Base-by-base conservation (phyloP, 2,797 vertebrate genomes). In the Arctocebus calabarensis region DNA sequence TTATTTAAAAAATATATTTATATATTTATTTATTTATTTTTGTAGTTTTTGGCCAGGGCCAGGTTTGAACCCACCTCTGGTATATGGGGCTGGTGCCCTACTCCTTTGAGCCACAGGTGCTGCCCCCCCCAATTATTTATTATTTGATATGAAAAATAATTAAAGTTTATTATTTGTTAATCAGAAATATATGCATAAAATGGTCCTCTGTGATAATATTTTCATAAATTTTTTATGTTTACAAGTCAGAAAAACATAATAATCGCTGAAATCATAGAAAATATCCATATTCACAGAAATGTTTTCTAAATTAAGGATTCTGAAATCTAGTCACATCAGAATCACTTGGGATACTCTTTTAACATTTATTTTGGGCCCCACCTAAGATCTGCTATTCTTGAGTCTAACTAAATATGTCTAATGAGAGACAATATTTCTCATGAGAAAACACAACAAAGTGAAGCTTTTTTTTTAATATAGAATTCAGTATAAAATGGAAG, bases 221-320 rank as follows among this genome's bases (percentile, higher is more conserved):
- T 64, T 91, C 48, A 90, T 96, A 10, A 55, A 23, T 71, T 95
- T 92, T 94, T 71, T 43, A 82, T 74, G 94, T 96, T 81, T 84
- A 22, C 79, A 40, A 83, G 11, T 90, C 27, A 96, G 29, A 93
- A 78, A 82, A 92, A 37, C 59, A 92, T 66, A 84, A 37, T 92
- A 77, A 81, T 93, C 61, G 82, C 23, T 88, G 19, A 89, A 66
- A 70, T 91, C 68, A 84, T 75, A 5, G 37, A 91, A 96, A 95
- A 84, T 43, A 93, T 48, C 59, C 43, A 83, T 73, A 73, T 92
- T 90, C 12, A 70, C 64, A 97, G 82, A 71, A 66, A 55, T 61
- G 45, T 88, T 90, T 81, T 81, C 64, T 91, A 1, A 89, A 70
- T 14, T 81, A 90, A 14, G 2, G 29, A 68, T 85, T 91, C 29